Percentiles rank a stretch among this genome's conserved stretches.
Evolutionary conservation across 2,888 invertebrate species (phyloP).

Genomic region (Dynastes tityus): DNA sequence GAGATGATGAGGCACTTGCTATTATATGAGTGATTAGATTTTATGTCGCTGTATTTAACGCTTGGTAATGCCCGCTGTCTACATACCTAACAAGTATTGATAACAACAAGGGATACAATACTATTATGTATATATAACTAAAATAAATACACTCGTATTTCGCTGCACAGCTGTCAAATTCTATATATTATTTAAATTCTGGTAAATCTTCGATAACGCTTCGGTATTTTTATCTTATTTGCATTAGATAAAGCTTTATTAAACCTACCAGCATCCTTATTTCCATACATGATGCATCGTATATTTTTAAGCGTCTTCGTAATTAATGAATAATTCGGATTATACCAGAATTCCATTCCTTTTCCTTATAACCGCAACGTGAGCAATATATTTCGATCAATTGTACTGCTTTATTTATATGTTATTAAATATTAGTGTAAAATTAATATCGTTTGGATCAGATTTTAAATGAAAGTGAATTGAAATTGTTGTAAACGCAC

Average conservation of each 20-base stretch:
- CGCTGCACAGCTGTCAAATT: conserved; percentile 46
- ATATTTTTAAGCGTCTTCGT: not conserved
- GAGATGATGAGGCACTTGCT: conserved; percentile 14
- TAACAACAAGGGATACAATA: no score
- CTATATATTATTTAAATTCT: conserved; percentile 42
- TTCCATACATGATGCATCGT: conserved; percentile 7
- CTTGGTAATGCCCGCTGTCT: not conserved
- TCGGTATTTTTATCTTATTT: conserved; percentile 44
- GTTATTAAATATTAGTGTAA: not conserved
- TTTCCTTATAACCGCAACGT: not conserved
- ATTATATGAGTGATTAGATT: conserved; percentile 25
- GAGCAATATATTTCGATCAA: not conserved
- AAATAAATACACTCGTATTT: conserved; percentile 25
- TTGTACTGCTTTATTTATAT: not conserved
- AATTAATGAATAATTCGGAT: not conserved
- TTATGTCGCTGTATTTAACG: not conserved
- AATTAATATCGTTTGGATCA: conserved; percentile 22
- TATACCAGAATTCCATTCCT: no score
- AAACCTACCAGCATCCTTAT: conserved; percentile 37
- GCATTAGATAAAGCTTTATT: conserved; percentile 38
- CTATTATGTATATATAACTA: not conserved
- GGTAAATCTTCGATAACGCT: conserved; percentile 47
- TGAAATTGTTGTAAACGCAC: not conserved
- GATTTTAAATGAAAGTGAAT: conserved; percentile 29
- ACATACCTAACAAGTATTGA: not conserved